phyloP scores from a whole-genome alignment of 1,140 invertebrate species.

The Sipha flava region DNA sequence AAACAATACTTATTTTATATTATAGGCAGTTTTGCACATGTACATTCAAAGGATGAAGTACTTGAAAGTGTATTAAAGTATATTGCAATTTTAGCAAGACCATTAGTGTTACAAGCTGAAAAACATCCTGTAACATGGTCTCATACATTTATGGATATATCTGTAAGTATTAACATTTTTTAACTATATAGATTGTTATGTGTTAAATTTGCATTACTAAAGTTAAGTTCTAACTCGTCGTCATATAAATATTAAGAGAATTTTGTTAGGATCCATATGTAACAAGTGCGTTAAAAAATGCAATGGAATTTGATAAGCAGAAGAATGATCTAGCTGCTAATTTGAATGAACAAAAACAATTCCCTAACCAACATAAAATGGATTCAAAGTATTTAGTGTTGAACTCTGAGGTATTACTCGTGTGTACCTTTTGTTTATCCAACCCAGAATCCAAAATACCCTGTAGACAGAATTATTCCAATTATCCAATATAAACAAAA shows the following conservation, averaged over 20 bases:
- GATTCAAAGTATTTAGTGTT: constrained; percentile 36
- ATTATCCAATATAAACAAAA: not conserved
- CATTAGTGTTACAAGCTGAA: constrained; percentile 66
- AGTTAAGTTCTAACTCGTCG: not conserved
- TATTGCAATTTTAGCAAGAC: constrained; percentile 79
- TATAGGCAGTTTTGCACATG: constrained; percentile 80
- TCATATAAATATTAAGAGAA: not conserved
- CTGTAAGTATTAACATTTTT: constrained; percentile 49
- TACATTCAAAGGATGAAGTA: constrained; percentile 86
- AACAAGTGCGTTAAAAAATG: constrained; percentile 44
- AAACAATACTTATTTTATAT: constrained; percentile 30
- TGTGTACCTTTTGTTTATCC: not conserved
- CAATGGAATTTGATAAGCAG: constrained; percentile 44
- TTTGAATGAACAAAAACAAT: constrained; percentile 41
- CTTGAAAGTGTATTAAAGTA: constrained; percentile 88
- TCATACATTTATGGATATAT: constrained; percentile 74
- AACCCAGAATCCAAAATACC: not conserved
- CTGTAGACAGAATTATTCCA: not conserved
- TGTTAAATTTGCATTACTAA: not conserved
- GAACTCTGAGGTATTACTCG: constrained; percentile 33
- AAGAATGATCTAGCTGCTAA: constrained; percentile 42
- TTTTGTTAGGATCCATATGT: constrained; percentile 45
- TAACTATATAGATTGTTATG: not conserved
- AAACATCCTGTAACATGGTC: constrained; percentile 81
- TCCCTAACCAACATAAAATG: constrained; percentile 36